These are phyloP conservation scores for Eupelmus urozonus DNA, from an alignment of 2,888 invertebrate species.

Conservation along the genomic window DNA sequence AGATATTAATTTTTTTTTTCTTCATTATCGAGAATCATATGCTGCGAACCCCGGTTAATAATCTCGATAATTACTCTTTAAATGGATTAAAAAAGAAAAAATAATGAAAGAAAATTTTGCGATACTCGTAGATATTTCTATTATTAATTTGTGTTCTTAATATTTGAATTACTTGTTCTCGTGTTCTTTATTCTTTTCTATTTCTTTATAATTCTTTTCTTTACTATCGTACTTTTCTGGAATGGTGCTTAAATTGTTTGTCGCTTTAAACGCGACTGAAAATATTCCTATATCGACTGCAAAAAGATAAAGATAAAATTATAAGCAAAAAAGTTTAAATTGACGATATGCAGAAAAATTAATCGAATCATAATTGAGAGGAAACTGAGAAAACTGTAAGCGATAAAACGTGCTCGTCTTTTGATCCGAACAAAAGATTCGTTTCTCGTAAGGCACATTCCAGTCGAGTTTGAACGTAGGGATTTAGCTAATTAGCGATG, in stretches of 20 bases:
- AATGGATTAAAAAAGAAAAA: conserved; percentile 40
- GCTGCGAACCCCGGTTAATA: conserved; percentile 27
- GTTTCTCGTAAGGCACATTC: conserved; percentile 71
- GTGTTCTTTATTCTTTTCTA: conserved; percentile 50
- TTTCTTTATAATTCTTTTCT: conserved; percentile 65
- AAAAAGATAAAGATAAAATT: conserved; percentile 35
- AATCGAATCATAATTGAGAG: conserved; percentile 32
- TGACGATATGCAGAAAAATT: conserved; percentile 36
- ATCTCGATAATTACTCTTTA: conserved; percentile 35
- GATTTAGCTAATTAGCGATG: conserved; percentile 72
- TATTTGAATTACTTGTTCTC: conserved; percentile 60
- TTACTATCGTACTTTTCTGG: conserved; percentile 68
- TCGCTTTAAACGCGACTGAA: conserved; percentile 44
- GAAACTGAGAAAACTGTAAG: conserved; percentile 33
- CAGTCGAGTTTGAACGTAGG: conserved; percentile 74
- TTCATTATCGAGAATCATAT: conserved; percentile 22
- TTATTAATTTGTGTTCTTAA: conserved; percentile 63
- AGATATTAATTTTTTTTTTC: conserved; percentile 26
- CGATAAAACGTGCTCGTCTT: conserved; percentile 42
- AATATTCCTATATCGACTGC: conserved; percentile 44
- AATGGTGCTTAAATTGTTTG: conserved; percentile 65
- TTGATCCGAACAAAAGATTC: conserved; percentile 54
- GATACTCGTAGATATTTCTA: conserved; percentile 61
- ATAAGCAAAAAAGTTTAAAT: conserved; percentile 32
- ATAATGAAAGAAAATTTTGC: conserved; percentile 49